Percentiles rank a stretch among this genome's conserved stretches.
Conservation (phyloP, 1,140 invertebrate genomes). For the Drosophila nigromelanica region DNA sequence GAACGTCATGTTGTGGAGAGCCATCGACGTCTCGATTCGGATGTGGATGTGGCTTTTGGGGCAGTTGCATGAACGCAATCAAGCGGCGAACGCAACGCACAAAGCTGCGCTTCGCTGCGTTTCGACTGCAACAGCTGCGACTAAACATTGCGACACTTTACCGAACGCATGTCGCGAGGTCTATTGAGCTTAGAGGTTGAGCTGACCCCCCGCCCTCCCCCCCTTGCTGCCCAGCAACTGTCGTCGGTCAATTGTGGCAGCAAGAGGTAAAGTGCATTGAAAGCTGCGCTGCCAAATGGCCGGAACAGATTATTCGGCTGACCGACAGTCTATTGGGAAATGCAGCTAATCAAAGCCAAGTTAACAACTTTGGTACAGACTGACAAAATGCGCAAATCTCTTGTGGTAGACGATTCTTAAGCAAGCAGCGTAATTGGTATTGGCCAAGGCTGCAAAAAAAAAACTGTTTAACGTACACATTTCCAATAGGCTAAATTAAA, state of each 20-base stretch:
- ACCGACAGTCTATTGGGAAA: constrained; percentile 52
- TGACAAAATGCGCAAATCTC: constrained; percentile 12
- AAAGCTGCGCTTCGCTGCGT: constrained; percentile 65
- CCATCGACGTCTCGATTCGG: constrained; percentile 21
- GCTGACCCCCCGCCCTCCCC: not conserved
- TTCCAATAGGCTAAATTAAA: no score
- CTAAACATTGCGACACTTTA: constrained; percentile 68
- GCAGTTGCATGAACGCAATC: constrained; percentile 50
- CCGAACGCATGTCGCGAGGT: constrained; percentile 22
- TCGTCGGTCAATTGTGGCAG: constrained; percentile 25
- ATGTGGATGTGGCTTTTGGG: constrained; percentile 19
- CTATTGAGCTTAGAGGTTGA: constrained; percentile 39
- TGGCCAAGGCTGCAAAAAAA: not conserved
- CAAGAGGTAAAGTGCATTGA: constrained; percentile 46
- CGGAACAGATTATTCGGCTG: constrained; percentile 62
- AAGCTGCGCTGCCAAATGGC: constrained; percentile 35
- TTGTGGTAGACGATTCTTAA: constrained; percentile 10
- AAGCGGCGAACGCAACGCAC: constrained; percentile 48
- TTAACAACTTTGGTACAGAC: not conserved
- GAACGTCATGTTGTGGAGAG: constrained; percentile 36
- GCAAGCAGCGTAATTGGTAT: constrained; percentile 8
- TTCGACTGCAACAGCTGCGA: constrained; percentile 44
- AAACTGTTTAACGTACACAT: not conserved
- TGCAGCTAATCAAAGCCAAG: constrained; percentile 22
- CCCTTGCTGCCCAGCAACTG: not conserved